Base-by-base conservation (phyloP, 2,113 vertebrate genomes). In the Zapornia atra region DNA sequence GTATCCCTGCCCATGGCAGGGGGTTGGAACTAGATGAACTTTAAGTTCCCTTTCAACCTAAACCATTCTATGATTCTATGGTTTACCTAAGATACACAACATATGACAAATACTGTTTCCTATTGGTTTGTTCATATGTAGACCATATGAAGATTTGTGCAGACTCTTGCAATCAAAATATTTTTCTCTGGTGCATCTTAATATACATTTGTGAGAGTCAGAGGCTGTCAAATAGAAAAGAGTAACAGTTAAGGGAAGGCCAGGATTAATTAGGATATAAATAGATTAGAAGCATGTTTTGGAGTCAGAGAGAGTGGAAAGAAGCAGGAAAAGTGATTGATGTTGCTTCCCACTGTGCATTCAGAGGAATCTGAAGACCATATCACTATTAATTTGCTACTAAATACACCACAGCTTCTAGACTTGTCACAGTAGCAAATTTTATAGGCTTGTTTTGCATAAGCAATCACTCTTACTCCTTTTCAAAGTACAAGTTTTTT, bases 381-480 rank as follows among this genome's bases (percentile, higher is more conserved):
- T 59, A 63, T 75, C 61, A 75, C 46, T 84, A 75, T 88, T 88
- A 95, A 94, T 85, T 95, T 94, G 33, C 33, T 82, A 77, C 77
- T 94, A 95, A 87, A 87, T 91, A 84, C 82, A 87, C 50, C 86
- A 82, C 42, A 82, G 44, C 34, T 94, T 85, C 71, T 86, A 92
- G 68, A 78, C 48, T 61, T 87, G 61, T 89, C 81, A 94, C 68
- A 93, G 61, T 63, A 89, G 61, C 53, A 89, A 85, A 92, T 82
- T 96, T 82, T 92, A 72, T 79, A 85, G 50, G 21, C 36, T 91
- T 95, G 70, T 94, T 96, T 92, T 96, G 81, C 77, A 68, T 94
- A 91, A 87, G 38, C 42, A 82, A 82, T 83, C 57, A 61, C 26
- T 86, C 71, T 82, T n/a, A 75, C 9, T 84, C 53, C 38, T 89